Evolutionary conservation across 2,113 vertebrate genomes (phyloP).

Genomic region (Calidris pygmaea): DNA sequence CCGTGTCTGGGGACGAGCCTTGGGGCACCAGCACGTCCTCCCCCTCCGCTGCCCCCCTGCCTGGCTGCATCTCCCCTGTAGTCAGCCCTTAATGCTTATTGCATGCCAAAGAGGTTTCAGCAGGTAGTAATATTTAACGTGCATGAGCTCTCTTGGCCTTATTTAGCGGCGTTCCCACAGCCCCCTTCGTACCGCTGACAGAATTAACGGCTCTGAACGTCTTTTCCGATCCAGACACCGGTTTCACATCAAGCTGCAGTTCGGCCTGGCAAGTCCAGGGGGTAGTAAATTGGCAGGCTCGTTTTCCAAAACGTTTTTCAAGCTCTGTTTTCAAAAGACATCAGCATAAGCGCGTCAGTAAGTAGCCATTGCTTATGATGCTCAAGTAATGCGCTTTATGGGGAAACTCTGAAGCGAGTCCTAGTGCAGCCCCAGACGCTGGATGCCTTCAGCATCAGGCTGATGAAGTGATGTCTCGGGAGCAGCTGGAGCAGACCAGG

Average conservation of each 20-base stretch:
- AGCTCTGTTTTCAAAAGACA: conserved; percentile 4
- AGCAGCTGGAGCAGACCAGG: not conserved
- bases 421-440: not conserved
- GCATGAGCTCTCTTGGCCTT: not conserved
- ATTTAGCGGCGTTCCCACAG: not conserved
- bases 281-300: not conserved
- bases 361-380: not conserved
- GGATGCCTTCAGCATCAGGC: not conserved
- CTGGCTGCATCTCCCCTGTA: not conserved
- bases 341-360: not conserved
- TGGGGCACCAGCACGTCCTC: accelerated
- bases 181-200: not conserved
- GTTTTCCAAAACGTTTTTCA: not conserved
- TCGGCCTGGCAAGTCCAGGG: conserved; percentile 30
- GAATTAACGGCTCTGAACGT: not conserved
- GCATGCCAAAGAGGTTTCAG: not conserved
- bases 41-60: accelerated
- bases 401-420: not conserved
- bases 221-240: not conserved
- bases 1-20: accelerated
- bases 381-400: not conserved
- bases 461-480: not conserved
- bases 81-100: not conserved
- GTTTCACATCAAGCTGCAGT: not conserved
- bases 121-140: not conserved